Conservation (phyloP, 2,113 vertebrate species). For the Callipepla californica region DNA sequence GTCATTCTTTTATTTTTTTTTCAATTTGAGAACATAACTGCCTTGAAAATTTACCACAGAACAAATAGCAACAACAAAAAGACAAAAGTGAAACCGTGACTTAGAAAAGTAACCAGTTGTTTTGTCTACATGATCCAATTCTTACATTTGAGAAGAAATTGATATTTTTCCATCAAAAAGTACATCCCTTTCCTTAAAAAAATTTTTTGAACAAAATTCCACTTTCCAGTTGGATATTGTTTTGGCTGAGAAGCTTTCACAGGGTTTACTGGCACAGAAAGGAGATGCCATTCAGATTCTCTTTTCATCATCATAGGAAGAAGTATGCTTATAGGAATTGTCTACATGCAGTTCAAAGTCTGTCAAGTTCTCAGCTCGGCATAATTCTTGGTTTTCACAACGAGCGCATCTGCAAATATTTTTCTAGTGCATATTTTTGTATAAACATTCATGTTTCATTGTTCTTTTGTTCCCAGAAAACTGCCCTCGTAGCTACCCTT, state of each 20-base stretch:
- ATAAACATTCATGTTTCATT: not conserved
- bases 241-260: not conserved
- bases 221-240: not conserved
- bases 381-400: not conserved
- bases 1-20: not conserved
- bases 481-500: not conserved
- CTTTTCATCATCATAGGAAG: not conserved
- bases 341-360: not conserved
- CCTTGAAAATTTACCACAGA: not conserved
- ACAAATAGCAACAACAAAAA: rapidly evolving
- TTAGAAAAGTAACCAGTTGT: not conserved
- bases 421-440: not conserved
- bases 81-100: not conserved
- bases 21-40: not conserved
- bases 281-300: not conserved
- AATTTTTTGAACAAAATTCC: not conserved
- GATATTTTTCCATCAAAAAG: not conserved
- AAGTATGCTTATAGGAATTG: not conserved
- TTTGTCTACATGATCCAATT: not conserved
- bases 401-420: not conserved
- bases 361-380: not conserved
- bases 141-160: not conserved
- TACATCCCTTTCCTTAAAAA: not conserved
- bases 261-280: not conserved
- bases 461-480: not conserved